Percentiles rank a stretch among this genome's conserved stretches.
These are phyloP conservation scores for Pectinophora gossypiella DNA, from an alignment of 1,140 invertebrate species.

Conservation along the genomic window DNA sequence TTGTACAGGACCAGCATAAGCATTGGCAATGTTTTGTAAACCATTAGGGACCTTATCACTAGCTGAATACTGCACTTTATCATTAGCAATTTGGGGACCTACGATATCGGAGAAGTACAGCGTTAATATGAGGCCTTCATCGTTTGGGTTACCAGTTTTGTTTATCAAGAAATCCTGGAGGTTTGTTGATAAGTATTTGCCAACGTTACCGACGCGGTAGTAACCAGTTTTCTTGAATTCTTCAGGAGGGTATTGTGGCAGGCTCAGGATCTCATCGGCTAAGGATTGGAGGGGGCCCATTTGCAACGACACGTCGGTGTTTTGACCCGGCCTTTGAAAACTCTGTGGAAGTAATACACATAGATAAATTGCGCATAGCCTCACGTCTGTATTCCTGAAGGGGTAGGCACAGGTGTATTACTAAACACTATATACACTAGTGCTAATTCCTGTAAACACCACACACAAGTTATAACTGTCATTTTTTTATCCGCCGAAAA, in stretches of 20 bases:
- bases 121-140: slow-evolving; percentile 19
- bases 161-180: slow-evolving; percentile 21
- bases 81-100: no score
- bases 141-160: slow-evolving; percentile 13
- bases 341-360: slow-evolving; percentile 11
- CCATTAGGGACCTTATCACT: no score
- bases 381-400: no score
- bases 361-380: slow-evolving; percentile 3
- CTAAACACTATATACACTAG: no score
- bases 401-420: no score
- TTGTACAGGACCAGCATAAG: no score
- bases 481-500: no score
- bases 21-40: no score
- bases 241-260: slow-evolving; percentile 10
- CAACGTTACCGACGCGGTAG: slow-evolving; percentile 9
- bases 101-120: no score
- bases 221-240: slow-evolving; percentile 17
- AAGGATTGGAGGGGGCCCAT: slow-evolving; percentile 9
- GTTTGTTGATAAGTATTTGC: slow-evolving; percentile 27
- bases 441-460: no score
- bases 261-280: slow-evolving; percentile 3
- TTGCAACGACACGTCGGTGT: slow-evolving; percentile 15
- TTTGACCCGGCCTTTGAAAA: slow-evolving; percentile 7
- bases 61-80: no score
- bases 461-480: no score